Conservation (phyloP, 2,797 vertebrate genomes). For the Fundulus diaphanus region DNA sequence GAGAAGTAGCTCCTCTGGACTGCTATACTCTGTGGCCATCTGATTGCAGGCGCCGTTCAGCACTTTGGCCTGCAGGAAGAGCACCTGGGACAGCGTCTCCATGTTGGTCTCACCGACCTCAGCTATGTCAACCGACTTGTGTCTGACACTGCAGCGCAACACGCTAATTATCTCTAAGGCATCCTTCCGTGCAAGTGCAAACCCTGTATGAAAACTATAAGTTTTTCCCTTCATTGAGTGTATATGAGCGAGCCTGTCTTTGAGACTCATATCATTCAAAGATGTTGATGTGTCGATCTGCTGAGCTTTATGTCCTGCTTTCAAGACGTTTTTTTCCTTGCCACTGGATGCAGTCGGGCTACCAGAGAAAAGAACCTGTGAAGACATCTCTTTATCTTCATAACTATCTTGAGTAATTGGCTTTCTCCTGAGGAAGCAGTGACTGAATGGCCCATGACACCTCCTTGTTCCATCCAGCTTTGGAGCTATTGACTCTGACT, state of each 20-base stretch:
- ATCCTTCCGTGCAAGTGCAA: conserved; percentile 89
- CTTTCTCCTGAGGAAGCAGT: conserved; percentile 87
- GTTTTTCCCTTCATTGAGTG: conserved; percentile 90
- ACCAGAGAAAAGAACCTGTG: conserved; percentile 59
- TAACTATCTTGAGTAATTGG: conserved; percentile 73
- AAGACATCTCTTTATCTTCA: conserved; percentile 75
- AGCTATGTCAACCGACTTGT: conserved; percentile 63
- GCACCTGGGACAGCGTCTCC: conserved; percentile 87
- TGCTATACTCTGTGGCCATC: conserved; percentile 89
- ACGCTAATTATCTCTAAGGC: conserved; percentile 90
- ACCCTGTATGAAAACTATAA: conserved; percentile 90
- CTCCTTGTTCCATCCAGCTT: conserved; percentile 86
- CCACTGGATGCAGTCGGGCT: conserved; percentile 40
- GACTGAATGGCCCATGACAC: conserved; percentile 89
- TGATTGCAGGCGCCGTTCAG: conserved; percentile 90
- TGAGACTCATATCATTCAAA: conserved; percentile 80
- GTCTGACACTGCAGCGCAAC: conserved; percentile 83
- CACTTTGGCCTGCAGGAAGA: conserved; percentile 89
- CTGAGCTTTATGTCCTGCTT: conserved; percentile 59
- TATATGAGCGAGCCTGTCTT: conserved; percentile 83
- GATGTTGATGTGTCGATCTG: conserved; percentile 62
- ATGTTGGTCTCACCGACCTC: conserved; percentile 80
- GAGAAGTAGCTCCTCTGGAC: conserved; percentile 91
- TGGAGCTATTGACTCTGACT: conserved; percentile 71
- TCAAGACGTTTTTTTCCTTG: conserved; percentile 47